Evolutionary conservation across 2,888 invertebrate genomes (phyloP), one percentile per base, ranked within the genome.

Genomic region (Pristionchus arcanus): DNA sequence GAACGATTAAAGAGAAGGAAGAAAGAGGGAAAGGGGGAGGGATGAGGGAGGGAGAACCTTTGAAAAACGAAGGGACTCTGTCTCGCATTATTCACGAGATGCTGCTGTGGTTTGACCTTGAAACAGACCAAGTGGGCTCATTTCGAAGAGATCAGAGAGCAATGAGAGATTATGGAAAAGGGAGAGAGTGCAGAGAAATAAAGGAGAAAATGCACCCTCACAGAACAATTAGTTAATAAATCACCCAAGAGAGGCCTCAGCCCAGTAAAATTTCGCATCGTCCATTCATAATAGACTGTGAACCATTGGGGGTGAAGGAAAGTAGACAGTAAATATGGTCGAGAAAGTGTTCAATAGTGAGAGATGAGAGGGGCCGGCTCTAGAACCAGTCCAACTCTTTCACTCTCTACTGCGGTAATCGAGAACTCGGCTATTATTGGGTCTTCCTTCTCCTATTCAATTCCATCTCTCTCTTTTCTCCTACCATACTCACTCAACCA

Each of bases 351-450:
- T 71, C 31, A 71, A 71, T 28, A 31, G 68, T 15, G 16, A 71
- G 68, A 31, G 34, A 71, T 31, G 77, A 42, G 25, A 37, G 77
- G 2, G 19, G 21, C 37, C 37, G 42, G 11, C n/a, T 77, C 77
- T 77, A 77, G 77, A 77, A 77, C 77, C 77, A 77, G 77, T 77
- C 77, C 77, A 71, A 71, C 68, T 71, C 66, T 28, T 31, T 77
- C 42, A 25, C 42, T 42, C 77, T 77, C 77, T 77, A 71, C 77
- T 77, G 42, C 5, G 21, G 77, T 77, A 77, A 77, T 77, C 42
- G 77, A 77, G 77, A 77, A 77, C 77, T 42, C 77, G 21, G 25
- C 77, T 42, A 77, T 77, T 77, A 77, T 77, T 77, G 77, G 77
- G 77, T 77, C 77, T 77, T 77, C 77, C 71, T 1, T 31, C n/a